These are phyloP conservation scores for Drosophila demipolita DNA, from an alignment of 2,888 invertebrate species.

Conservation along the genomic window DNA sequence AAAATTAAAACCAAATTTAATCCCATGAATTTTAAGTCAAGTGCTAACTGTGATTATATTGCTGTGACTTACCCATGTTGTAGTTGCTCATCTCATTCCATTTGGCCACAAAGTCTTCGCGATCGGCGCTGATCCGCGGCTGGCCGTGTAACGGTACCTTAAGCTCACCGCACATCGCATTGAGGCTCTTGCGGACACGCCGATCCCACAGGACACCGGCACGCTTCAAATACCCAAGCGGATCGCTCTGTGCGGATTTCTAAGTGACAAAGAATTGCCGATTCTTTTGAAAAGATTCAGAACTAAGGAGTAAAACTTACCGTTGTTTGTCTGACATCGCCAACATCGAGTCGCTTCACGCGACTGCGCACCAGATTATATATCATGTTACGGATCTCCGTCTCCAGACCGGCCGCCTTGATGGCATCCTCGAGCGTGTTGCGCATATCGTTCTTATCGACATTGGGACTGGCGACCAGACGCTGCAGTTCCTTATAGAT, in stretches of 20 bases:
- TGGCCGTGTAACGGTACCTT: conserved; percentile 92
- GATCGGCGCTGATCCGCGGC: conserved; percentile 90
- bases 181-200: conserved; percentile 96
- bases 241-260: conserved; percentile 86
- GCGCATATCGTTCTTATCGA: conserved; percentile 92
- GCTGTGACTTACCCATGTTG: conserved; percentile 88
- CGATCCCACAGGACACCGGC: conserved; percentile 97
- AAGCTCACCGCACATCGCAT: conserved; percentile 97
- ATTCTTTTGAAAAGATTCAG: background rate
- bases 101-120: conserved; percentile 92
- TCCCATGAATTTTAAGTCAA: background rate
- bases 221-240: conserved; percentile 91
- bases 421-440: conserved; percentile 91
- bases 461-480: conserved; percentile 91
- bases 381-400: conserved; percentile 92
- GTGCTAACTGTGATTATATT: background rate
- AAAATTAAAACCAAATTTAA: background rate
- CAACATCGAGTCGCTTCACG: conserved; percentile 47
- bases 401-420: conserved; percentile 92
- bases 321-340: conserved; percentile 38
- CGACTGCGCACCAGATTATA: conserved; percentile 91
- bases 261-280: conserved; percentile 2
- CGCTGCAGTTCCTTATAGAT: conserved; percentile 92
- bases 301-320: conserved; percentile 25
- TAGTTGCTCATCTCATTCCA: conserved; percentile 98